phyloP scores from a whole-genome alignment of 2,113 vertebrate species.

The Hepsetus odoe region DNA sequence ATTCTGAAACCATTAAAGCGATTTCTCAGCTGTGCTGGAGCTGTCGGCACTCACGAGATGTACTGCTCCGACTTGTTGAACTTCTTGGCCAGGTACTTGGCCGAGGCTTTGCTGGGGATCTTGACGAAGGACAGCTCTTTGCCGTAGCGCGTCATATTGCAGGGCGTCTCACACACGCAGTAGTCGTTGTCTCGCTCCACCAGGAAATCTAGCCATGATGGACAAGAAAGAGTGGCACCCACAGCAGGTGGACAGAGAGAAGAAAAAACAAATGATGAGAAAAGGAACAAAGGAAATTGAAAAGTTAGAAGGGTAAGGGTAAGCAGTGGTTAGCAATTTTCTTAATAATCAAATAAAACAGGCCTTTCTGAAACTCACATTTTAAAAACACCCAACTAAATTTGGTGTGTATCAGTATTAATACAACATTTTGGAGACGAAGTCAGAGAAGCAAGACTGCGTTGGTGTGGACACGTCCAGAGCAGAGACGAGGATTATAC shows the following conservation, averaged over 20 bases:
- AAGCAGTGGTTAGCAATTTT: too few species aligned
- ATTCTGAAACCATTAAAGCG: too few species aligned
- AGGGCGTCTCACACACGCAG: constrained; percentile 95
- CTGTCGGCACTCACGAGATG: constrained; percentile 82
- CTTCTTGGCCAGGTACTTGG: constrained; percentile 98
- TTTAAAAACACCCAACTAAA: too few species aligned
- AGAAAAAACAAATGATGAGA: background rate
- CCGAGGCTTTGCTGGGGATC: constrained; percentile 98
- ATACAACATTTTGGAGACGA: too few species aligned
- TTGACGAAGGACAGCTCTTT: constrained; percentile 99
- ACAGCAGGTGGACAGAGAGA: background rate
- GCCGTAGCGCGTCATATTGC: constrained; percentile 92
- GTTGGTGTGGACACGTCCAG: too few species aligned
- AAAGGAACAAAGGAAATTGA: background rate
- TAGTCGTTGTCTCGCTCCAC: constrained; percentile 95
- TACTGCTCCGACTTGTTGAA: constrained; percentile 99
- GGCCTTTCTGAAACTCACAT: too few species aligned
- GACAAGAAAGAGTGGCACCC: background rate
- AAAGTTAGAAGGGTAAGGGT: too few species aligned
- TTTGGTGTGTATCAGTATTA: too few species aligned
- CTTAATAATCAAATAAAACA: background rate
- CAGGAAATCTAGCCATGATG: constrained; percentile 84
- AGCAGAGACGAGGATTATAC: too few species aligned
- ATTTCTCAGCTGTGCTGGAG: background rate
- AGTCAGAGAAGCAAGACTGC: too few species aligned